Percentiles rank a stretch among this genome's conserved stretches.
Evolutionary conservation across 2,888 invertebrate genomes (phyloP).

Genomic region (Corythucha ciliata): DNA sequence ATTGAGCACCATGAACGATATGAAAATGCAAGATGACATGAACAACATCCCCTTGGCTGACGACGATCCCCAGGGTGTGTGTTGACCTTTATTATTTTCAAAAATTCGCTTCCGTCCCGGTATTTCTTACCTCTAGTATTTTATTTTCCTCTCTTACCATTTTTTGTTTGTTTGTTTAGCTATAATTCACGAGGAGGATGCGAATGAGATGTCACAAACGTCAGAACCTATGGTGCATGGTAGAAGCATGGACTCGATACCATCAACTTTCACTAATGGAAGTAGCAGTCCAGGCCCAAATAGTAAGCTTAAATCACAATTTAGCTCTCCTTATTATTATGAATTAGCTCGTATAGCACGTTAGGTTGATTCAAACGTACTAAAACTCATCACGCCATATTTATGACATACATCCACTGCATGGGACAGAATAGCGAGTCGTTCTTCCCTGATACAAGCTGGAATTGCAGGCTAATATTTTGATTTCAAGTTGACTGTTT

Average conservation of each 20-base stretch:
- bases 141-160: neutral
- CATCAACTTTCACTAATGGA: slow-evolving; percentile 78
- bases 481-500: too few species aligned
- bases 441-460: too few species aligned
- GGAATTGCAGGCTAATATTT: too few species aligned
- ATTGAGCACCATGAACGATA: slow-evolving; percentile 31
- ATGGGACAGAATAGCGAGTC: too few species aligned
- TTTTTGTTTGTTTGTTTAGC: slow-evolving; percentile 44
- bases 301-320: slow-evolving; percentile 41
- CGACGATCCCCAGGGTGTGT: slow-evolving; percentile 75
- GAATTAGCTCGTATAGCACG: too few species aligned
- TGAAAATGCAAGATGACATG: slow-evolving; percentile 65
- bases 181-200: slow-evolving; percentile 67
- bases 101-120: too few species aligned
- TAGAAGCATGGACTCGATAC: slow-evolving; percentile 82
- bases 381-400: too few species aligned
- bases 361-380: too few species aligned
- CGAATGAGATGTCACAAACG: slow-evolving; percentile 43
- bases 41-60: slow-evolving; percentile 80
- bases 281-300: slow-evolving; percentile 62
- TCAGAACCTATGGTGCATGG: slow-evolving; percentile 63
- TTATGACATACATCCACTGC: too few species aligned
- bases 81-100: neutral
- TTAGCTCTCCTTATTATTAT: too few species aligned
- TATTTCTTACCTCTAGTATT: neutral